Evolutionary conservation across 1,140 invertebrate species (phyloP), one percentile per base, ranked within the genome.

Genomic region (Oryzaephilus surinamensis): DNA sequence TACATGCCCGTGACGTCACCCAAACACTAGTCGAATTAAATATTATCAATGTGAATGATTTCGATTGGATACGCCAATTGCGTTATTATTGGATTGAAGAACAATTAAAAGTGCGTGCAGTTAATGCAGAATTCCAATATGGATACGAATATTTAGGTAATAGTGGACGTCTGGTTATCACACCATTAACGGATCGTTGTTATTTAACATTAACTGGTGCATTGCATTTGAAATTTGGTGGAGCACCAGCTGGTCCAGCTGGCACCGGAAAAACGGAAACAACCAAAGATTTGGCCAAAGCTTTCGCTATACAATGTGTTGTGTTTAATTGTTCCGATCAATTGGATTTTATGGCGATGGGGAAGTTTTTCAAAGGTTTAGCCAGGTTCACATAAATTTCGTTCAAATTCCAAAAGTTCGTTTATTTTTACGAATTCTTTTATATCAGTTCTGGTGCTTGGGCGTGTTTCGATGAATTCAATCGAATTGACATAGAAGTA

Each of bases 141-240:
- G 91, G 91, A n/a, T 96, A 96, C 57, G 93, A 97, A 60, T 97
- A 97, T 61, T 66, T 96, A 13, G 90, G 91, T 2, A 93, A 94
- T 55, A 82, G 81, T 7, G 78, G 81, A 4, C 73, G 90, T 31
- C 69, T 96, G 14, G 89, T 91, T 0, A 89, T 90, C 47, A 92
- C 87, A 2, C 84, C 86, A 1, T 60, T 94, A n/a, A n/a, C n/a
- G n/a, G n/a, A n/a, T n/a, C n/a, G n/a, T n/a, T n/a, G n/a, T n/a
- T n/a, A n/a, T n/a, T 65, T 79, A 18, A 81, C 79, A 2, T 60
- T 82, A 8, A 77, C 78, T 26, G 74, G 75, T 5, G 79, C 79
- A 6, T 64, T 79, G 14, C 75, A 81, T 58, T 61, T 81, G 18
- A 77, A 82, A 60, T 71, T 83, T 31, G 72, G 74, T 10, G 81